These are phyloP conservation scores for Pristionchus pacificus DNA, from an alignment of 1,140 invertebrate species.

Conservation along the genomic window DNA sequence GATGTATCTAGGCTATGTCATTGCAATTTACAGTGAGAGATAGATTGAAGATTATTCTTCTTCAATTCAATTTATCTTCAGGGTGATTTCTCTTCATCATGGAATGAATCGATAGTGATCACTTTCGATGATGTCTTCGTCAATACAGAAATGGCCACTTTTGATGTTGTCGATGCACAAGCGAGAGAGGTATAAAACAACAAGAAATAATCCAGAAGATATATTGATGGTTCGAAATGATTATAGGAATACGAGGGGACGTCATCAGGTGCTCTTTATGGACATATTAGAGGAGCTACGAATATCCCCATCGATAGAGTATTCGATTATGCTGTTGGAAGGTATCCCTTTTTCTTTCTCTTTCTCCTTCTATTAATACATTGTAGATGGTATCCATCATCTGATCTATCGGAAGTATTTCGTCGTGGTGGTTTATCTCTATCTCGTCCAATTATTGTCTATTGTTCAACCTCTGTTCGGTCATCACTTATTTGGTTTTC, in stretches of 20 bases:
- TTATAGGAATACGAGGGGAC: constrained; percentile 47
- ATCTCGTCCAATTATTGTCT: constrained; percentile 26
- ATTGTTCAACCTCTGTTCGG: constrained; percentile 20
- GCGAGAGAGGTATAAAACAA: constrained; percentile 36
- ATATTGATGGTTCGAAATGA: too few species aligned
- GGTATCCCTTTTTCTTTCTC: constrained; percentile 10
- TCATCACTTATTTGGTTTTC: constrained; percentile 51
- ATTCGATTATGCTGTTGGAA: constrained; percentile 35
- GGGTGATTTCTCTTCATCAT: constrained; percentile 41
- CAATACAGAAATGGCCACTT: constrained; percentile 35
- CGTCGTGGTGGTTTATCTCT: not conserved
- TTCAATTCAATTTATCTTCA: too few species aligned
- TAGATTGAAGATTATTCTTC: too few species aligned
- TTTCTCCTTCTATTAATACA: not conserved
- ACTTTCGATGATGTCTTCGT: constrained; percentile 54
- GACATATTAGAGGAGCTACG: constrained; percentile 46
- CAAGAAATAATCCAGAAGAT: too few species aligned
- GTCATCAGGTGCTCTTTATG: constrained; percentile 40
- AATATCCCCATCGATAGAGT: constrained; percentile 52
- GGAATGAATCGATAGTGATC: constrained; percentile 39
- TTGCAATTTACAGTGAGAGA: too few species aligned
- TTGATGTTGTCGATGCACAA: constrained; percentile 53
- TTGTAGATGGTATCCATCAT: not conserved
- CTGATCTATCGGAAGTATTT: not conserved
- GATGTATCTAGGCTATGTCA: too few species aligned